phyloP scores from a whole-genome alignment of 2,113 vertebrate genomes.

The Muscicapa adusta region DNA sequence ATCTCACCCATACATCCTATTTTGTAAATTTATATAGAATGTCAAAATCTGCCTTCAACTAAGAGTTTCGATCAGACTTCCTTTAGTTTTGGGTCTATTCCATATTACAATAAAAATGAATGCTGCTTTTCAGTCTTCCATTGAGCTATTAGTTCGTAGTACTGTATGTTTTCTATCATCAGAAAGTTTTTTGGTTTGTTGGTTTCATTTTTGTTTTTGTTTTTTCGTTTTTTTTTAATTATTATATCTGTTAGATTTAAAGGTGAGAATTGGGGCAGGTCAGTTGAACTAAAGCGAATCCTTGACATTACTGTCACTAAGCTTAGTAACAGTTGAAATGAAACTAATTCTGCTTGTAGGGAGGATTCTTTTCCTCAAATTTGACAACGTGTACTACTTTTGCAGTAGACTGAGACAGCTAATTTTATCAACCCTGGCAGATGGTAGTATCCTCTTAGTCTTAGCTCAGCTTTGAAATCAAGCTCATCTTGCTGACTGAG shows the following conservation, averaged over 20 bases:
- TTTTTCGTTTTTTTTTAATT: background rate
- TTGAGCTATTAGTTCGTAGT: conserved; percentile 73
- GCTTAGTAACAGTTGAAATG: background rate
- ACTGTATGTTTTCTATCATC: conserved; percentile 69
- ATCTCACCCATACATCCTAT: conserved; percentile 75
- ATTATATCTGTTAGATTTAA: conserved; percentile 58
- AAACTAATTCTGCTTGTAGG: background rate
- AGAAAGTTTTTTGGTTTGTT: background rate
- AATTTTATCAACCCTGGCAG: background rate
- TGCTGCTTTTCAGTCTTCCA: conserved; percentile 76
- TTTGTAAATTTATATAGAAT: conserved; percentile 83
- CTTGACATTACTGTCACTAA: background rate
- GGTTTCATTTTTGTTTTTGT: background rate
- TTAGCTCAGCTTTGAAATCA: background rate
- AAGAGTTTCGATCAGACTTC: conserved; percentile 71
- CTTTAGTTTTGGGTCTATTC: conserved; percentile 74
- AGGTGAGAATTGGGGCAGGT: conserved; percentile 59
- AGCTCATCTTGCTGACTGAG: background rate
- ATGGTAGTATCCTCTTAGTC: background rate
- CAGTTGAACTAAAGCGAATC: background rate
- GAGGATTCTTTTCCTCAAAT: background rate
- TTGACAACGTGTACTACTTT: background rate
- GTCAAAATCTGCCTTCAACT: conserved; percentile 76
- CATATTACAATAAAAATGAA: conserved; percentile 72
- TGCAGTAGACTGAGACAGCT: background rate